phyloP scores from a whole-genome alignment of 2,797 vertebrate species.

The Sebastes nivosus region DNA sequence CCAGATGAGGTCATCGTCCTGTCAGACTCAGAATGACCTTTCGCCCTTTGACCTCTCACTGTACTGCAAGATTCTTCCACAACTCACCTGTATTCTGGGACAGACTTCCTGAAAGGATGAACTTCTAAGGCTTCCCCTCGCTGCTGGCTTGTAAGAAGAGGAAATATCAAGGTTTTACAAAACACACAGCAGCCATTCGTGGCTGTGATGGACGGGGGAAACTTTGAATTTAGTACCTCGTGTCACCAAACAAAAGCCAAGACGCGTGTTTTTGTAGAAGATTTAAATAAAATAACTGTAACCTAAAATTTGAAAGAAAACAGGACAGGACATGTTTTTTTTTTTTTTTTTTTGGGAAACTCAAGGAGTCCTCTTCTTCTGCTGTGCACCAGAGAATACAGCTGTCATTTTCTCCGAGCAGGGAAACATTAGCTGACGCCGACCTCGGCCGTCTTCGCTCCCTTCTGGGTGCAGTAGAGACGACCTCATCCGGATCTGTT shows the following conservation, averaged over 20 bases:
- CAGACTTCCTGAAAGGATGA: not conserved
- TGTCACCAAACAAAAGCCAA: not conserved
- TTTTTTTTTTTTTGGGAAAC: not conserved
- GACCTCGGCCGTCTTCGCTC: not conserved
- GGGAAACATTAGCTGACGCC: not conserved
- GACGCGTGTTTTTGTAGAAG: not conserved
- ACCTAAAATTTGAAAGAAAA: not conserved
- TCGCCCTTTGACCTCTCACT: not conserved
- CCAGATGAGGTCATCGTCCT: conserved; percentile 91
- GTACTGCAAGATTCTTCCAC: not conserved
- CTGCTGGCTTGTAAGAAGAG: not conserved
- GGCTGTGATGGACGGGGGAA: not conserved
- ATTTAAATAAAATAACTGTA: not conserved
- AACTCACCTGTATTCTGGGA: not conserved
- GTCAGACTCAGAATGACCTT: conserved; percentile 89
- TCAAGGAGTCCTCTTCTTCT: not conserved
- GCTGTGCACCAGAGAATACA: not conserved
- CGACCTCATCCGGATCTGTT: not conserved
- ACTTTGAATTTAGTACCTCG: not conserved
- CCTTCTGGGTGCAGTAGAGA: not conserved
- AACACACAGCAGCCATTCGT: not conserved
- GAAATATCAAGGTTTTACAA: not conserved
- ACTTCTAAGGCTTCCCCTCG: not conserved
- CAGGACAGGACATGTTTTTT: not conserved
- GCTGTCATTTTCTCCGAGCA: not conserved